A percentile compares a stretch with the other conserved stretches of the same genome.
Evolutionary conservation across 1,140 invertebrate species (phyloP).

Genomic region (Panagrolaimus sp.): DNA sequence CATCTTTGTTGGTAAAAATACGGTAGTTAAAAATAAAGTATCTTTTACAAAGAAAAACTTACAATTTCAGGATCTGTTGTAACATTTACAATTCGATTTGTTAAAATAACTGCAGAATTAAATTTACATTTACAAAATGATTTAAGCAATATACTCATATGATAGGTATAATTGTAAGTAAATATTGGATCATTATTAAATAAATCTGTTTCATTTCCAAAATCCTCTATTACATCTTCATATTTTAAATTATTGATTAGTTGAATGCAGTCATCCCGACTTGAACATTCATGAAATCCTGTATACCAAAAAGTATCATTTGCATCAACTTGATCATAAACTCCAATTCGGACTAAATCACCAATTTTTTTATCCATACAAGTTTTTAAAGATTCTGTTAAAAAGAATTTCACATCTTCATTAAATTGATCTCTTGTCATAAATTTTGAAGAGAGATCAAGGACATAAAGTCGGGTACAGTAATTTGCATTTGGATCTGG

Average conservation of each 20-base stretch:
- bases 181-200: background rate
- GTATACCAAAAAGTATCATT: too few species aligned
- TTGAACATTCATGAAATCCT: background rate
- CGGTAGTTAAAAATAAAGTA: background rate
- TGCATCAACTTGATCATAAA: too few species aligned
- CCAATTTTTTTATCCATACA: too few species aligned
- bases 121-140: background rate
- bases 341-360: too few species aligned
- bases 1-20: background rate
- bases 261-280: background rate
- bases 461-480: too few species aligned
- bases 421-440: too few species aligned
- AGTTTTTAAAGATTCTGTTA: too few species aligned
- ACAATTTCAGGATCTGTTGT: background rate
- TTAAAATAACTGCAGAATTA: background rate
- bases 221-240: background rate
- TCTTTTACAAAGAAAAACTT: background rate
- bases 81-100: constrained; percentile 15
- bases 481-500: too few species aligned
- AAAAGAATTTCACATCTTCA: too few species aligned
- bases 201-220: background rate
- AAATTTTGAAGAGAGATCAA: too few species aligned
- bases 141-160: background rate
- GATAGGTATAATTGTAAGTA: background rate
- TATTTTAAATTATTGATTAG: background rate